These are phyloP conservation scores for Aegypius monachus DNA, from an alignment of 2,113 vertebrate species.

Conservation along the genomic window DNA sequence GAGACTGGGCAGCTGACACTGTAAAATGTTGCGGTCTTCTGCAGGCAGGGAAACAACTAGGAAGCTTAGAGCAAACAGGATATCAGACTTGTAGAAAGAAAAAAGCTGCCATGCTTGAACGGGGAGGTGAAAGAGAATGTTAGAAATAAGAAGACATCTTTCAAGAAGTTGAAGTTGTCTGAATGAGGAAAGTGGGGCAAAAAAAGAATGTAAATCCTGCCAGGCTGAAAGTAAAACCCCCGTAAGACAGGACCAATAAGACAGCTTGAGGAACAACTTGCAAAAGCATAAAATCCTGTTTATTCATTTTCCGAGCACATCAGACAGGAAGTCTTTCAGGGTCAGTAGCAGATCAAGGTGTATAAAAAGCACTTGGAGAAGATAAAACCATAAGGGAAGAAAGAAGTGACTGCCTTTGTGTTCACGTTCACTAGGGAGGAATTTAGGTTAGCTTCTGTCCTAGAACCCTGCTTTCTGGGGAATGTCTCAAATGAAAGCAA, in stretches of 20 bases:
- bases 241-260: slow-evolving; percentile 19
- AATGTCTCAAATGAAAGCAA: neutral
- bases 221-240: slow-evolving; percentile 38
- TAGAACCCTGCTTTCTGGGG: neutral
- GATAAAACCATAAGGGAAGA: slow-evolving; percentile 1
- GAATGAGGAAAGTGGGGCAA: slow-evolving; percentile 22
- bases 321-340: slow-evolving; percentile 43
- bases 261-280: slow-evolving; percentile 40
- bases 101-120: neutral
- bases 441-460: slow-evolving; percentile 4
- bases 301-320: neutral
- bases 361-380: slow-evolving; percentile 24
- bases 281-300: slow-evolving; percentile 53
- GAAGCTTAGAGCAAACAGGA: slow-evolving; percentile 32
- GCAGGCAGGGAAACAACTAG: neutral
- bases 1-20: neutral
- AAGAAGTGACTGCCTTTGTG: slow-evolving; percentile 25
- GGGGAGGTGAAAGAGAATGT: neutral
- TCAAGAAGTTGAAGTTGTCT: slow-evolving; percentile 40
- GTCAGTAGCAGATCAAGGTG: slow-evolving; percentile 25
- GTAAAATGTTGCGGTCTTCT: neutral
- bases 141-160: slow-evolving; percentile 17
- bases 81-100: slow-evolving; percentile 4
- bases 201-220: slow-evolving; percentile 45
- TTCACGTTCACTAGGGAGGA: neutral